Conservation (phyloP, 1,140 invertebrate genomes). For the Diabrotica virgifera region DNA sequence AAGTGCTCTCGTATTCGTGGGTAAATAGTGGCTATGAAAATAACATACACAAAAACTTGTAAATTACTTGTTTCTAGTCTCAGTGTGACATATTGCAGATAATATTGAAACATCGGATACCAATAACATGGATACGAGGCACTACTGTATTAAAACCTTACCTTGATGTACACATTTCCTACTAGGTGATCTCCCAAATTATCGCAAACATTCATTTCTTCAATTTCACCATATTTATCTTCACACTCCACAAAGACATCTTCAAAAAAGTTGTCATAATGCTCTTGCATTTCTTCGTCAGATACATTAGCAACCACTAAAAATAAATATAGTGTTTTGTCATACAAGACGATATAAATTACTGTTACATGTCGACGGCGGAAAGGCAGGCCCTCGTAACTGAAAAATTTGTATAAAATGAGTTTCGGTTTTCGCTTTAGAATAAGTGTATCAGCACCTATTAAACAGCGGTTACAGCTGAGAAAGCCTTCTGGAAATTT, state of each 20-base stretch:
- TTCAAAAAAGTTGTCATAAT: conserved; percentile 99
- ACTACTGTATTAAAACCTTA: conserved; percentile 44
- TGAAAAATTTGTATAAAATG: too few relatives aligned
- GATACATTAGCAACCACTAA: conserved; percentile 84
- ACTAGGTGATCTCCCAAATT: conserved; percentile 98
- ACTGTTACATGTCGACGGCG: not conserved
- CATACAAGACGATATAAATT: not conserved
- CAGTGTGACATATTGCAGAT: too few relatives aligned
- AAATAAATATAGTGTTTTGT: conserved; percentile 33
- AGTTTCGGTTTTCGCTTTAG: too few relatives aligned
- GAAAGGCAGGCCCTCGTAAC: too few relatives aligned
- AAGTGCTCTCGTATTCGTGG: too few relatives aligned
- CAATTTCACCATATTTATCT: conserved; percentile 98
- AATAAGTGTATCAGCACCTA: too few relatives aligned
- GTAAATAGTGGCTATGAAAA: too few relatives aligned
- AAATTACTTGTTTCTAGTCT: too few relatives aligned
- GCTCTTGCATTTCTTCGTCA: conserved; percentile 97
- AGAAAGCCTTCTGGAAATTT: too few relatives aligned
- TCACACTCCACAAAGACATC: conserved; percentile 98
- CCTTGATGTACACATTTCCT: conserved; percentile 97
- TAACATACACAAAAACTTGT: too few relatives aligned
- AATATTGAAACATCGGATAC: too few relatives aligned
- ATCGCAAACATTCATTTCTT: conserved; percentile 99
- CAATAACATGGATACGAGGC: not conserved
- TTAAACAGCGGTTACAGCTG: too few relatives aligned